These are phyloP conservation scores for Anneissia japonica DNA, from an alignment of 35 echinoderm and acorn worm species.

Conservation along the genomic window DNA sequence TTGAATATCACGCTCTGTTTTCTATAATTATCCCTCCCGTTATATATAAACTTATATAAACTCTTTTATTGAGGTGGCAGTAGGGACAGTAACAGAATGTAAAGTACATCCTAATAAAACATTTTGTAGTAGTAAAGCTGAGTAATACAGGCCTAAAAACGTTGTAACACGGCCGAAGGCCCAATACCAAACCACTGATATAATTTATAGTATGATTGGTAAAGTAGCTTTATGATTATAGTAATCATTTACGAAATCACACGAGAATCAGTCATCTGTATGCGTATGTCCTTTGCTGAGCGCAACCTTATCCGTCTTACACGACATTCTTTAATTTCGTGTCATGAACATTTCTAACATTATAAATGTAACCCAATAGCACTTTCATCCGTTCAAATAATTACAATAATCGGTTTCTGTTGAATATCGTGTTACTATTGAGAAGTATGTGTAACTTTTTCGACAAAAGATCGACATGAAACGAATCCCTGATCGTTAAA, in stretches of 20 bases:
- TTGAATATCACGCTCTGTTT: too few relatives aligned
- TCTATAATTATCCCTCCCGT: too few relatives aligned
- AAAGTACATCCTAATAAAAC: too few relatives aligned
- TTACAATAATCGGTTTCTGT: background rate
- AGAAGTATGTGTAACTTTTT: background rate
- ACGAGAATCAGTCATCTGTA: background rate
- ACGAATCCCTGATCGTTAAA: too few relatives aligned
- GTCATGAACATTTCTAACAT: background rate
- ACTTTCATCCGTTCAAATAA: background rate
- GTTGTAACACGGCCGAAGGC: too few relatives aligned
- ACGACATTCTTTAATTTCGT: background rate
- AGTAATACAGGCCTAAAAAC: too few relatives aligned
- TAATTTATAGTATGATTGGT: background rate
- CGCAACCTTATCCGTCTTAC: background rate
- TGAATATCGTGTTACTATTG: background rate
- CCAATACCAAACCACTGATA: too few relatives aligned
- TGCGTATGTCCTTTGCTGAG: background rate
- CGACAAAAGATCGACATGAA: background rate
- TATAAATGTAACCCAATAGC: background rate
- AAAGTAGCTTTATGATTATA: background rate
- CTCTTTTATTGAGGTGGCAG: too few relatives aligned
- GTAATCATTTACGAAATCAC: background rate
- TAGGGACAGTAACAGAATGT: too few relatives aligned
- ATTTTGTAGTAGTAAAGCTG: too few relatives aligned
- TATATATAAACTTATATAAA: too few relatives aligned